Evolutionary conservation across 2,113 vertebrate genomes (phyloP), one percentile per base, ranked within the genome.

Genomic region (Zosterops japonicus): DNA sequence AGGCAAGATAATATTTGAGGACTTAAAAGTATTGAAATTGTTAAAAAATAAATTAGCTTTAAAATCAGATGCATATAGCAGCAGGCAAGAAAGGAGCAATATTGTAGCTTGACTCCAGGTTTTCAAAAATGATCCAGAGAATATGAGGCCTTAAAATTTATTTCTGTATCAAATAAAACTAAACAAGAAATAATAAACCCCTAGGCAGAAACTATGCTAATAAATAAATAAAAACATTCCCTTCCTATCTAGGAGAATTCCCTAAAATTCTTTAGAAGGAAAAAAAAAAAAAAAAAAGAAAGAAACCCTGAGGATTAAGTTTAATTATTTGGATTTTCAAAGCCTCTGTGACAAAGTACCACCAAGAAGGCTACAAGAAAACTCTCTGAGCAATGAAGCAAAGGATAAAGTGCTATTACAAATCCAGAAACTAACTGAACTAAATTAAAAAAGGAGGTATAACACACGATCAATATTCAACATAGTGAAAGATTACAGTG

Each of bases 41-140:
- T 94, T 92, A 93, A 93, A 94, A 96, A 93, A 90, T 75, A 95
- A 83, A 92, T 86, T 57, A 52, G 52, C 60, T 69, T 81, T 81
- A 87, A 94, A 94, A 96, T 49, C 46, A 47, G 61, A 68, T 56
- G 87, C 12, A 19, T 80, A 25, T 47, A 90, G 24, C 68, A 91
- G 72, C 5, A 5, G 71, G 49, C 9, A 65, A 22, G 83, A 44
- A 85, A 41, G 60, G 8, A 81, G 33, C 24, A 81, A 67, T 74
- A 76, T 13, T 22, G 60, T 25, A 75, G 72, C 22, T 39, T 78
- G 36, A 63, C 55, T 90, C 75, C 50, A 70, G 27, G 69, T 78
- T 90, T 92, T 68, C 56, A 84, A 47, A 64, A 92, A 29, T 2
- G 11, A 91, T 68, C 77, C 80, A 89, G 65, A 89, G 56, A 84